Evolutionary conservation across 2,797 vertebrate genomes (phyloP).

Genomic region (Columba guinea): DNA sequence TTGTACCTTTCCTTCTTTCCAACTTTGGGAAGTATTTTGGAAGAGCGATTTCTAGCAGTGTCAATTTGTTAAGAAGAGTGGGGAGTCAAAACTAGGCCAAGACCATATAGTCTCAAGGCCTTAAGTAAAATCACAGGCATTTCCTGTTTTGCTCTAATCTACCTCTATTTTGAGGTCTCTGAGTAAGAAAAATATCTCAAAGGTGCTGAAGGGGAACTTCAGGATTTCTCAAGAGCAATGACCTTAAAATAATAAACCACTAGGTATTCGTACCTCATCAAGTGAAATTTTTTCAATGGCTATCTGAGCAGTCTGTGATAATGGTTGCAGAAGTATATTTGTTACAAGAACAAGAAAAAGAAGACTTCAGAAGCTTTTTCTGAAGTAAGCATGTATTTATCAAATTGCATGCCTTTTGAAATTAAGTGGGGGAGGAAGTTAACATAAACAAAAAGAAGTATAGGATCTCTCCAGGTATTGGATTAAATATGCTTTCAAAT

Average conservation of each 20-base stretch:
- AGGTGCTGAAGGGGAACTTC: neutral
- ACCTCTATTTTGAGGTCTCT: neutral
- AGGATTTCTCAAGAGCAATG: neutral
- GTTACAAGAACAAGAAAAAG: neutral
- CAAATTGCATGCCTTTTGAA: neutral
- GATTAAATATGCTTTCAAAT: neutral
- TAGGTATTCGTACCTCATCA: neutral
- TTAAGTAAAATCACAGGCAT: neutral
- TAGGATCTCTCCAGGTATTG: neutral
- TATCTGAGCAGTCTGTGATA: neutral
- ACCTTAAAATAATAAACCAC: neutral
- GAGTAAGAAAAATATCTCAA: neutral
- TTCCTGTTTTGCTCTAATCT: neutral
- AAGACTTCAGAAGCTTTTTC: neutral
- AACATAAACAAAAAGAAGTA: neutral
- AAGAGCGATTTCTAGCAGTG: neutral
- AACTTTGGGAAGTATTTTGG: neutral
- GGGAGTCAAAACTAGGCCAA: neutral
- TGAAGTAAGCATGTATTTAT: neutral
- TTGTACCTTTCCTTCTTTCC: neutral
- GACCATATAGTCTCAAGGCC: neutral
- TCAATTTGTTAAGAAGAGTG: neutral
- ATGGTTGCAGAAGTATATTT: neutral
- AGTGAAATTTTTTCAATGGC: neutral
- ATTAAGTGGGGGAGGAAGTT: neutral